A percentile compares a stretch with the other conserved stretches of the same genome.
These are phyloP conservation scores for Vannuccia rotundouncinata DNA, from an alignment of 2,888 invertebrate species.

Conservation along the genomic window DNA sequence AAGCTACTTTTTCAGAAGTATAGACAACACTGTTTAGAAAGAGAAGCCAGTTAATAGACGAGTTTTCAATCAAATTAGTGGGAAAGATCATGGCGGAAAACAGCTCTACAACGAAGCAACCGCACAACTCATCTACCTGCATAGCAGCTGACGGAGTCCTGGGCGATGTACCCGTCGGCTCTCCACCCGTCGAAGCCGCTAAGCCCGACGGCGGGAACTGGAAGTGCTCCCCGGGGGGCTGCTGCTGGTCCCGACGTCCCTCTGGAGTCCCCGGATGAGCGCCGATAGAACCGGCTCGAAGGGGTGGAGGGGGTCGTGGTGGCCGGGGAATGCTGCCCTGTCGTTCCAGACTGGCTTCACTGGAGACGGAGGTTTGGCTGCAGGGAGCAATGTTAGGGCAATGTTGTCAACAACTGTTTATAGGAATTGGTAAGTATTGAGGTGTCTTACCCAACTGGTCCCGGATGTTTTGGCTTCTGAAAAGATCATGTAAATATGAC, in stretches of 20 bases:
- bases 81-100: no score
- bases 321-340: background rate
- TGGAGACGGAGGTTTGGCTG: background rate
- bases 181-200: slow-evolving; percentile 53
- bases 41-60: no score
- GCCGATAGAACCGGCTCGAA: slow-evolving; percentile 1
- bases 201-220: slow-evolving; percentile 41
- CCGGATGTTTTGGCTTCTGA: background rate
- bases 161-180: slow-evolving; percentile 55
- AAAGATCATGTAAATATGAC: background rate
- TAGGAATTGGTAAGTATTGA: background rate
- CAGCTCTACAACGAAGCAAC: no score
- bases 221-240: background rate
- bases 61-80: no score
- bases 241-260: background rate
- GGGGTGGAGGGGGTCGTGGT: slow-evolving; percentile 3
- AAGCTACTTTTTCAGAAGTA: no score
- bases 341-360: background rate
- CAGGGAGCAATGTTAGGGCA: no score
- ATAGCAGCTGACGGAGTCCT: background rate
- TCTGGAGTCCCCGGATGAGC: background rate
- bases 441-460: background rate
- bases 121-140: no score
- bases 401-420: no score
- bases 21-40: no score